Conservation (phyloP, 1,140 invertebrate genomes). For the Plutomurus gul region DNA sequence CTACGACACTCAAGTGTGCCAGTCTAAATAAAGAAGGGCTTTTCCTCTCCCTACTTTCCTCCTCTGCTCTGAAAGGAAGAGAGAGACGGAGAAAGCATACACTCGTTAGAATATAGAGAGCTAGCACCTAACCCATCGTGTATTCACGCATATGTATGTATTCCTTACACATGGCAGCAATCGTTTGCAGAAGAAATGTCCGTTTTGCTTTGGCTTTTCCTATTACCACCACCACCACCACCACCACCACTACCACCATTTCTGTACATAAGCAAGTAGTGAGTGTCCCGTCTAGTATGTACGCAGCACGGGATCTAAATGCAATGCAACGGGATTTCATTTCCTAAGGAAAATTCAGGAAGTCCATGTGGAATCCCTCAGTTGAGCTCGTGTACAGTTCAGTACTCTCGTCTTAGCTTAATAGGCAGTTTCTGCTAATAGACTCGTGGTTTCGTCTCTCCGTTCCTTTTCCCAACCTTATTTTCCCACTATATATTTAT, state of each 20-base stretch:
- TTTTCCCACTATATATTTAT: too few relatives aligned
- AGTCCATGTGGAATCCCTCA: slow-evolving; percentile 5
- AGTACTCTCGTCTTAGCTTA: background rate
- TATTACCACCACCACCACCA: background rate
- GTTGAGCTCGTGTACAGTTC: background rate
- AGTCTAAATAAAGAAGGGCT: slow-evolving; percentile 15
- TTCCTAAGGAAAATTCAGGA: slow-evolving; percentile 5
- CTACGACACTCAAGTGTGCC: background rate
- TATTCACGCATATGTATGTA: too few relatives aligned
- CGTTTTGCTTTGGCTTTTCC: background rate
- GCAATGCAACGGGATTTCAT: background rate
- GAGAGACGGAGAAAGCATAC: background rate
- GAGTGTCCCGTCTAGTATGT: too few relatives aligned
- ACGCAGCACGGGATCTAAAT: too few relatives aligned
- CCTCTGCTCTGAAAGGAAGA: background rate
- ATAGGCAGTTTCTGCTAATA: background rate
- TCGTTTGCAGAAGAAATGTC: too few relatives aligned
- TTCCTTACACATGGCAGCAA: too few relatives aligned
- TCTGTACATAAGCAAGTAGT: too few relatives aligned
- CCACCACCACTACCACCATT: background rate
- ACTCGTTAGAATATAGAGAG: background rate
- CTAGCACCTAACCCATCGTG: too few relatives aligned
- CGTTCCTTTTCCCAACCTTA: too few relatives aligned
- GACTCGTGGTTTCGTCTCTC: too few relatives aligned
- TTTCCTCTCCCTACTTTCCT: background rate